Evolutionary conservation across 2,888 invertebrate genomes (phyloP), one percentile per base, ranked within the genome.

Genomic region (Bombylius major): DNA sequence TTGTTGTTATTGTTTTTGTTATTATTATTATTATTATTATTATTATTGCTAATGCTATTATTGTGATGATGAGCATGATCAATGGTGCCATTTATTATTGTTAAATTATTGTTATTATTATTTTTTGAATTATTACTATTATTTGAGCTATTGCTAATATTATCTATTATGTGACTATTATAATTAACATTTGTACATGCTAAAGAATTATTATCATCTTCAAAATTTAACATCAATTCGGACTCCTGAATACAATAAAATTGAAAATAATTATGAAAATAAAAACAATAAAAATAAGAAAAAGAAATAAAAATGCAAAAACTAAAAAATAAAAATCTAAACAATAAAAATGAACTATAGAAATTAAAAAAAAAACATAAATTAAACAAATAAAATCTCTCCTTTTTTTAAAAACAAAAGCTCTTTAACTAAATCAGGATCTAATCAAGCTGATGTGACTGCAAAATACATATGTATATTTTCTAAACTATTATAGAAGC

Each of bases 241-340:
- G 60, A 61, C 62, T 62, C 62, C 62, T 62, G n/a, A n/a, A 61
- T 47, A 54, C 56, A 58, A 51, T 53, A 32, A 61, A 58, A 56
- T 58, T 34, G 14, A 13, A 14, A 42, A 42, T 31, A 8, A 7
- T 36, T 36, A 7, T 36, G 34, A 8, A 36, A 36, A 36, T 7
- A 36, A 36, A 36, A 36, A 36, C 1, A 8, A n/a, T n/a, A 36
- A 36, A 36, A 36, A 36, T 7, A 36, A 36, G 4, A 36, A 36
- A 36, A 36, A 36, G 2, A 36, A 36, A 23, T 48, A 47, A 34
- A 39, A 23, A 33, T 3, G 5, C 11, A 23, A 14, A 47, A 23
- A 4, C 14, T 14, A 14, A 47, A 23, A 47, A 47, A 47, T 4
- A 14, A 47, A 47, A 11, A 14, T 11, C 23, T 23, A 47, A 47